A percentile compares a stretch with the other conserved stretches of the same genome.
These are phyloP conservation scores for Cyanistes caeruleus DNA, from an alignment of 2,113 vertebrate genomes.

Conservation along the genomic window DNA sequence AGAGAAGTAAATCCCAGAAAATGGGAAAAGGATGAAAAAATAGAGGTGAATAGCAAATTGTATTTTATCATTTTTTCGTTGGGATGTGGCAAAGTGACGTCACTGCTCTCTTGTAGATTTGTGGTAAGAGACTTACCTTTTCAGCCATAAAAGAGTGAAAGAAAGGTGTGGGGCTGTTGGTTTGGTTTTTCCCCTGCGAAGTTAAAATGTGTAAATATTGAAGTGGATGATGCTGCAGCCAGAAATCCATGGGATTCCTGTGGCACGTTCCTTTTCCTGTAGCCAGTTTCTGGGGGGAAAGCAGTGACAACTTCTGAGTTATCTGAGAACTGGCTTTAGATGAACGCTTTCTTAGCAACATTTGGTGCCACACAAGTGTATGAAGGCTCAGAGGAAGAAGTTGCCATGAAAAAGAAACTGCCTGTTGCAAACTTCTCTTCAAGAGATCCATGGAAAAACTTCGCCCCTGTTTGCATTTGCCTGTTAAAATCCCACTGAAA, in stretches of 20 bases:
- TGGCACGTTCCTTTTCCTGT: not conserved
- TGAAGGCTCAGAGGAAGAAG: not conserved
- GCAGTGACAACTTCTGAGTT: not conserved
- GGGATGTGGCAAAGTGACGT: not conserved
- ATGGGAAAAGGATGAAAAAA: not conserved
- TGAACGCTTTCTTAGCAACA: fast-evolving
- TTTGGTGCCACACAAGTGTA: not conserved
- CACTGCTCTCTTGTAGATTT: not conserved
- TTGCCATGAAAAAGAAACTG: not conserved
- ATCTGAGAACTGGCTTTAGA: not conserved
- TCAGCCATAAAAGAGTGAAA: not conserved
- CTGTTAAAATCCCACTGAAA: not conserved
- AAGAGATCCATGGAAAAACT: not conserved
- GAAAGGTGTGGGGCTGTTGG: not conserved
- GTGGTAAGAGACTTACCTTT: not conserved
- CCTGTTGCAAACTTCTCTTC: not conserved
- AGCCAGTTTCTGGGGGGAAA: not conserved
- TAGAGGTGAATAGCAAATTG: not conserved
- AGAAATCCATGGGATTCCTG: not conserved
- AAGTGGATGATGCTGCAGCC: not conserved
- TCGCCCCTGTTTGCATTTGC: not conserved
- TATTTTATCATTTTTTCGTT: not conserved
- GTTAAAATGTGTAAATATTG: not conserved
- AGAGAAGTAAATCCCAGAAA: not conserved
- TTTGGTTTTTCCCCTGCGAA: not conserved